phyloP scores from a whole-genome alignment of 2,888 invertebrate species.

The Andrena marginata region DNA sequence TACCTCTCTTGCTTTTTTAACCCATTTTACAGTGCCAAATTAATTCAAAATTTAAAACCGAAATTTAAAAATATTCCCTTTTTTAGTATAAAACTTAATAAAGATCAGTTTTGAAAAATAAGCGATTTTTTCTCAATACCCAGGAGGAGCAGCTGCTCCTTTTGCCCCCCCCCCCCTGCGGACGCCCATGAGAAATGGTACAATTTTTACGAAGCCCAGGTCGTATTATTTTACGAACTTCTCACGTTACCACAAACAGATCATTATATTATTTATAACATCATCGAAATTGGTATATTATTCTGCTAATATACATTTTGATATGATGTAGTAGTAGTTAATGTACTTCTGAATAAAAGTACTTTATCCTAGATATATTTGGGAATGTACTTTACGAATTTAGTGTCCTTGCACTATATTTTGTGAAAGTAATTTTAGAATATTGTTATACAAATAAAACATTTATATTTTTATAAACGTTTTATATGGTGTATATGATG shows the following conservation, averaged over 20 bases:
- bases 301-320: neutral
- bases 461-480: conserved; percentile 46
- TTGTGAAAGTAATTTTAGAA: neutral
- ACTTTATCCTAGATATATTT: neutral
- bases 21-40: too few species aligned
- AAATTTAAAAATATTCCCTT: too few species aligned
- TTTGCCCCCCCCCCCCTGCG: too few species aligned
- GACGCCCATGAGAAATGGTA: neutral
- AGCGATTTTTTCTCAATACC: too few species aligned
- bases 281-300: neutral
- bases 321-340: neutral
- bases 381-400: conserved; percentile 6
- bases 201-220: neutral
- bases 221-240: neutral
- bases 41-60: too few species aligned
- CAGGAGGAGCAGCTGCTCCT: too few species aligned
- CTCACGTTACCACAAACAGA: neutral
- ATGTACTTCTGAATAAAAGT: neutral
- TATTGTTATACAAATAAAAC: conserved; percentile 7
- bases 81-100: too few species aligned
- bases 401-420: neutral
- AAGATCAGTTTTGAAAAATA: too few species aligned
- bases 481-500: neutral
- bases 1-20: too few species aligned
- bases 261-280: neutral